Base-by-base conservation (phyloP, 2,888 invertebrate genomes). In the Chloroclystis v-ata region DNA sequence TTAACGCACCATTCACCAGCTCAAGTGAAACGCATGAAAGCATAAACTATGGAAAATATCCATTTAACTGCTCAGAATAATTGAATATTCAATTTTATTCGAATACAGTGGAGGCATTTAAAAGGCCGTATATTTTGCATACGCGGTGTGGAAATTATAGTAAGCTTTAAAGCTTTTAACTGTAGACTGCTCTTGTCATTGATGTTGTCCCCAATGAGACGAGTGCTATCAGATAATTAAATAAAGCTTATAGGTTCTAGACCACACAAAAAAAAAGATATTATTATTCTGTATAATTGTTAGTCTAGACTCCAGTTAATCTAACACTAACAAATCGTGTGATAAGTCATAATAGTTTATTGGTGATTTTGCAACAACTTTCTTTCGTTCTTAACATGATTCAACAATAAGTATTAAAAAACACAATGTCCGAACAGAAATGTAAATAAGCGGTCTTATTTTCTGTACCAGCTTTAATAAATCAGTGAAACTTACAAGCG, bases 21-120 rank as follows among this genome's bases (percentile, higher is more conserved):
- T 42, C 38, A 16, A 16, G 28, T 25, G 28, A 28, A 28, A 37
- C 42, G 42, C 49, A 38, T 49, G 38, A 43, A 44, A 37, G 50
- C 50, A 49, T 49, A 49, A 56, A 56, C 52, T 51, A 56, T 55
- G 57, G 51, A 65, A 65, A 55, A 43, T 52, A 54, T 46, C 38
- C 39, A 16, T 29, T 43, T 47, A 45, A 56, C 45, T 32, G 51
- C 58, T 60, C 54, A 37, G 45, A 62, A 72, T 72, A 73, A 75
- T 76, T 75, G 76, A 74, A 80, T 80, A 76, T 75, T 75, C 68
- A 75, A 75, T 75, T 67, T 67, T 61, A 70, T 24, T 47, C 52
- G 39, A 52, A 50, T 54, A 47, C 38, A 46, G 37, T 53, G 45
- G 47, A 40, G 55, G 49, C 54, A 52, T 50, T 57, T 54, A 52